Base-by-base conservation (phyloP, 1,140 invertebrate species). In the Drosophila bipectinata region DNA sequence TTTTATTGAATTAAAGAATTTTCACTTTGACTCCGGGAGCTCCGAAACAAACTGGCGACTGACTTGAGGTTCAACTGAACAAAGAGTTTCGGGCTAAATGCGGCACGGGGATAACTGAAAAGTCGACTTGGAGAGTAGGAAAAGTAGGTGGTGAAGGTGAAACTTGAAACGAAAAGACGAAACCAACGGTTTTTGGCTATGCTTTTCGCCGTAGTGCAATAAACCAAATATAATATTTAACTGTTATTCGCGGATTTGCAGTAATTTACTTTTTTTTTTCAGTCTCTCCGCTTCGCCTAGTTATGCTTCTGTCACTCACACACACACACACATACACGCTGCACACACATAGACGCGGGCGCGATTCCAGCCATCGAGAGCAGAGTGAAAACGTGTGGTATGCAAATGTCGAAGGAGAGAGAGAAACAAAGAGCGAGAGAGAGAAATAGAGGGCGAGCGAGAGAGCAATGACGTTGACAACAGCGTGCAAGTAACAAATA, bases 171-270 rank as follows among this genome's bases (percentile, higher is more conserved):
- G 49, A 60, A 76, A 58, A 53, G 48, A 73, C 15, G 15, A 53
- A 74, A 64, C 45, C 48, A 74, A 74, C 71, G 72, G 71, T 54
- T 1, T 66, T 28, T 24, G 14, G 24, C 49, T 21, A 41, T 72
- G 66, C 66, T 59, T 45, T 10, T 37, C 7, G 4, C 49, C 49
- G 28, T 4, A 47, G 52, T 77, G 81, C 75, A 71, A 78, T 87
- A 56, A 72, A 57, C 44, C 37, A 55, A 60, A 63, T 64, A 68
- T 76, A 68, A 62, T 55, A 76, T 49, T 67, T 83, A 87, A 87
- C 83, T 83, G 83, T 85, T 60, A 68, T 82, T 82, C 68, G 45
- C 54, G 62, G 62, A 87, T 88, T 37, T 87, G 83, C 82, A 87
- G 78, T 87, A 88, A 85, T 68, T 85, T 81, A 75, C 18, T 54